phyloP scores from a whole-genome alignment of 2,113 vertebrate species.

The Aspiorhynchus laticeps region DNA sequence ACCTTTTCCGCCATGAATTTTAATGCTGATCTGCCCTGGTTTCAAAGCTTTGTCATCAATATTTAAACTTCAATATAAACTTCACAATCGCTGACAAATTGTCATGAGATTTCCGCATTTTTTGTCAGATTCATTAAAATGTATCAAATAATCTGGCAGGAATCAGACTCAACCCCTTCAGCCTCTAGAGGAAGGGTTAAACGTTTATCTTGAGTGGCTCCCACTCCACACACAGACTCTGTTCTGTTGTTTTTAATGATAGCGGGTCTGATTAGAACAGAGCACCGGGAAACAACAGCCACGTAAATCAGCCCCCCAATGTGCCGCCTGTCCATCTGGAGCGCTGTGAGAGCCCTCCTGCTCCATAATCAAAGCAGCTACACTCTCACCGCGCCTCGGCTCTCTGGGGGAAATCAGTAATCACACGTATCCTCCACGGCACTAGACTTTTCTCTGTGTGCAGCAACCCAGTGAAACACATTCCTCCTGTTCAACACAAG shows the following conservation, averaged over 20 bases:
- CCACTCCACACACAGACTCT: not conserved
- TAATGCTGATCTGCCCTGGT: conserved; percentile 36
- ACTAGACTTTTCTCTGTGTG: not conserved
- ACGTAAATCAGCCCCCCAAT: conserved; percentile 76
- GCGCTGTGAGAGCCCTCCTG: conserved; percentile 59
- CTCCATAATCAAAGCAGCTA: conserved; percentile 72
- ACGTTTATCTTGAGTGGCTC: conserved; percentile 28
- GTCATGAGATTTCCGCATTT: not conserved
- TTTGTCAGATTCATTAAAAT: conserved; percentile 41
- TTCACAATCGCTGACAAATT: conserved; percentile 19
- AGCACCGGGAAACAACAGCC: conserved; percentile 59
- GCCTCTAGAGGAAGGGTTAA: conserved; percentile 30
- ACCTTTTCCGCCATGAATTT: conserved; percentile 54
- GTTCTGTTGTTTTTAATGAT: conserved; percentile 54
- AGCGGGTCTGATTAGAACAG: conserved; percentile 68
- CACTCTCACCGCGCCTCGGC: conserved; percentile 63
- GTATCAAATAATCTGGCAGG: conserved; percentile 25
- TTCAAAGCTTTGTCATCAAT: conserved; percentile 45
- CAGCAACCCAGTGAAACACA: not conserved
- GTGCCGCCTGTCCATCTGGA: conserved; percentile 58
- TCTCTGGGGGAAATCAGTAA: conserved; percentile 73
- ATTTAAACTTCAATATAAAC: conserved; percentile 40
- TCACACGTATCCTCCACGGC: conserved; percentile 53
- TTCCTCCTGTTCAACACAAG: not conserved
- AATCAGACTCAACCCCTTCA: conserved; percentile 15